Conservation (phyloP, 2,113 vertebrate species). For the Myodes glareolus region DNA sequence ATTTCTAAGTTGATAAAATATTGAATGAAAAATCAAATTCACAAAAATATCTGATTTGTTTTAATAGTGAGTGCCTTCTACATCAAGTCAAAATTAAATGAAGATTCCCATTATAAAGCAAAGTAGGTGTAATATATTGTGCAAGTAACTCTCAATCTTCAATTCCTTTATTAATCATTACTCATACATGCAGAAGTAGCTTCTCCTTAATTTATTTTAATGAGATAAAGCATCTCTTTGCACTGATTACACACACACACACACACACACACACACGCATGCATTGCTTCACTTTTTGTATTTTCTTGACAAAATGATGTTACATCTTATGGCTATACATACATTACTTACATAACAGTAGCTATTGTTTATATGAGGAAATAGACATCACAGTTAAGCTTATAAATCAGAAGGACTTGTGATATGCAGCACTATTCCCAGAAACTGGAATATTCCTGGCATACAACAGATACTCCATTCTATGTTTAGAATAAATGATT, state of each 20-base stretch:
- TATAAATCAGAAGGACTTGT: background rate
- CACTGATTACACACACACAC: background rate
- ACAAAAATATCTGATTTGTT: conserved; percentile 82
- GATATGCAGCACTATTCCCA: background rate
- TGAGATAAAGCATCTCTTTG: conserved; percentile 3
- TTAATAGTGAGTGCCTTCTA: conserved; percentile 67
- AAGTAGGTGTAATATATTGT: conserved; percentile 73
- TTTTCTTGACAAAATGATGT: conserved; percentile 28
- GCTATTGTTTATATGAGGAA: conserved; percentile 46
- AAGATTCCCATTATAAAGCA: conserved; percentile 74
- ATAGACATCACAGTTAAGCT: conserved; percentile 30
- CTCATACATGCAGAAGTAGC: conserved; percentile 54
- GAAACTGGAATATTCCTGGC: background rate
- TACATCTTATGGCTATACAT: background rate
- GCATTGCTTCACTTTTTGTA: background rate
- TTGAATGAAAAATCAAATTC: conserved; percentile 83
- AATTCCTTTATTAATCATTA: conserved; percentile 45
- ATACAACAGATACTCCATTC: background rate
- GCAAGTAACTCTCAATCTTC: conserved; percentile 48
- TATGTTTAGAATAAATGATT: conserved; percentile 11
- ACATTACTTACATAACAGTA: background rate
- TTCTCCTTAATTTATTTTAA: conserved; percentile 32
- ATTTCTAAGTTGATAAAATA: conserved; percentile 32
- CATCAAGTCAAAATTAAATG: conserved; percentile 78
- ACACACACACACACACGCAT: background rate